phyloP scores from a whole-genome alignment of 2,888 invertebrate genomes.

The Lepidocyrtoides sp. region DNA sequence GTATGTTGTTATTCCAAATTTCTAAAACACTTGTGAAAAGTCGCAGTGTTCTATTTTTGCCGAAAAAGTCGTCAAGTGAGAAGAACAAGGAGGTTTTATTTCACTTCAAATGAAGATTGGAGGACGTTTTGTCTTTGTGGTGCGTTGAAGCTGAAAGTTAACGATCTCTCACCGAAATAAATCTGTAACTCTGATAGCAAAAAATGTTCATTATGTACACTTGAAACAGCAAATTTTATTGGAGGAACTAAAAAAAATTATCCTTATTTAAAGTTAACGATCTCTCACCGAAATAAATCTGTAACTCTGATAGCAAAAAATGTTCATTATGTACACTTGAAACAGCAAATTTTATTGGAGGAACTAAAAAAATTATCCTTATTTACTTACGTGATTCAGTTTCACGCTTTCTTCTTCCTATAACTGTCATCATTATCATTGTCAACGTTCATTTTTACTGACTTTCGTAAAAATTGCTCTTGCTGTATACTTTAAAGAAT shows the following conservation, averaged over 20 bases:
- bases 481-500: not conserved
- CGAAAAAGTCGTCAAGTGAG: not conserved
- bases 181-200: not conserved
- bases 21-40: not conserved
- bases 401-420: conserved; percentile 77
- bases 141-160: conserved; percentile 1
- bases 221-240: too few relatives aligned
- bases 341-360: not conserved
- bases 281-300: not conserved
- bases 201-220: not conserved
- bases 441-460: conserved; percentile 49
- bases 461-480: conserved; percentile 7
- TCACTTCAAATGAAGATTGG: too few relatives aligned
- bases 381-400: not conserved
- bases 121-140: not conserved
- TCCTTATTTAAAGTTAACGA: conserved; percentile 19
- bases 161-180: not conserved
- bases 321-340: too few relatives aligned
- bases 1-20: not conserved
- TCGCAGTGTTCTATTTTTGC: conserved; percentile 27
- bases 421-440: conserved; percentile 64
- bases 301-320: not conserved
- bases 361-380: not conserved
- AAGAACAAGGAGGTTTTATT: not conserved
- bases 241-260: too few relatives aligned